These are phyloP conservation scores for Leptinotarsa undecemlineata DNA, from an alignment of 1,140 invertebrate species.

Conservation along the genomic window DNA sequence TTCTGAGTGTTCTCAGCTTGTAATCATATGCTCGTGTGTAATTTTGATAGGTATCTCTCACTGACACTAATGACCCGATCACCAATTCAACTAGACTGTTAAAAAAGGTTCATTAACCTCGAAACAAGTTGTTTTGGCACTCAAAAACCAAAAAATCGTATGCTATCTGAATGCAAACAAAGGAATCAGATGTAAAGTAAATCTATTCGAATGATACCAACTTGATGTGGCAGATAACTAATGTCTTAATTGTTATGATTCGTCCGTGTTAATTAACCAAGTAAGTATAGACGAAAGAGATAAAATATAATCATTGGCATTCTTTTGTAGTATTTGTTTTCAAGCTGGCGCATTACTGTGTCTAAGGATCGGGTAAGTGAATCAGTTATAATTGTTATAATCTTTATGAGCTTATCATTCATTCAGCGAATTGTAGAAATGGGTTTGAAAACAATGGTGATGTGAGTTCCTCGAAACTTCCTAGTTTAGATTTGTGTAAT, in stretches of 20 bases:
- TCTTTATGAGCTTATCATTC: neutral
- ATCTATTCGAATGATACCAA: neutral
- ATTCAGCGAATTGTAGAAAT: neutral
- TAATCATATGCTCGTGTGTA: too few species aligned
- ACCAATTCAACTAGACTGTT: neutral
- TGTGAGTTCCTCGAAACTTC: too few species aligned
- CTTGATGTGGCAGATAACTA: neutral
- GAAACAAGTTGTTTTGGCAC: constrained; percentile 1
- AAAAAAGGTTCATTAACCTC: neutral
- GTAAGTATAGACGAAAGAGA: neutral
- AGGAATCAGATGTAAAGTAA: neutral
- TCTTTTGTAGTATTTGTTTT: constrained; percentile 5
- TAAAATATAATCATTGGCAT: constrained; percentile 2
- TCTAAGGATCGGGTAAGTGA: neutral
- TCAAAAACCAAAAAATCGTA: neutral
- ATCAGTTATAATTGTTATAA: neutral
- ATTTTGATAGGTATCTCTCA: neutral
- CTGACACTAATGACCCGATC: neutral
- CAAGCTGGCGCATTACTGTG: constrained; percentile 1
- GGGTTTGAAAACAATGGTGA: too few species aligned
- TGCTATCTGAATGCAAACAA: neutral
- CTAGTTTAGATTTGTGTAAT: too few species aligned
- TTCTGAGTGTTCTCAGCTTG: too few species aligned
- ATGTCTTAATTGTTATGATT: constrained; percentile 8
- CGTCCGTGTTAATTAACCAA: neutral